phyloP scores from a whole-genome alignment of 1,140 invertebrate species.

The Andrena cerasifolii region DNA sequence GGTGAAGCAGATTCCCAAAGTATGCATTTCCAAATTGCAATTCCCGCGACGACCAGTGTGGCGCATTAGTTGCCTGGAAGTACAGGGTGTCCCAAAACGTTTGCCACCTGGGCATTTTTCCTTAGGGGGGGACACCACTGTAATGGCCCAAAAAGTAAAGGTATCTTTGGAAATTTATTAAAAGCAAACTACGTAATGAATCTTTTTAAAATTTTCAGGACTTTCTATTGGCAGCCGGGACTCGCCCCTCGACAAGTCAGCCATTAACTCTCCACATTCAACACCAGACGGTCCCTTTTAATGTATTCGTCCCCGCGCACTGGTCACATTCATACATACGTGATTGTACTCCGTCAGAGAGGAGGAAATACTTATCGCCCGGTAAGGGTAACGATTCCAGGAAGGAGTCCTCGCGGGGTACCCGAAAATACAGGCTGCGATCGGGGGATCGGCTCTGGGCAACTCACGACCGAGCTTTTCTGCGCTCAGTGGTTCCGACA shows the following conservation, averaged over 20 bases:
- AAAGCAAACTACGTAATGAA: too few species aligned
- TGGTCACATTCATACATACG: neutral
- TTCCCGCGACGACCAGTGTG: too few species aligned
- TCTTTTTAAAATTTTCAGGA: too few species aligned
- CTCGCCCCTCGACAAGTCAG: too few species aligned
- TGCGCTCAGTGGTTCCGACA: neutral
- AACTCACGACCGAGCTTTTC: neutral
- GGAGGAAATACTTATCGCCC: conserved; percentile 8
- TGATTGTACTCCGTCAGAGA: neutral
- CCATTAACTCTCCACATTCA: too few species aligned
- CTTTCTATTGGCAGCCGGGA: too few species aligned
- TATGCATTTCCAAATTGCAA: neutral
- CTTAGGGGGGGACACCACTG: too few species aligned
- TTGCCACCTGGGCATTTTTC: too few species aligned
- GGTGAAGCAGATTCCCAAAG: neutral
- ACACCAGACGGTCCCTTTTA: neutral
- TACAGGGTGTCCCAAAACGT: too few species aligned
- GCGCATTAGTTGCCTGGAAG: too few species aligned
- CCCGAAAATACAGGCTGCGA: conserved; percentile 1
- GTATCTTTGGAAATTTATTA: too few species aligned
- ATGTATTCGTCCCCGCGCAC: neutral
- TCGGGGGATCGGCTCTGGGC: neutral
- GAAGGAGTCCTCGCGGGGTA: neutral
- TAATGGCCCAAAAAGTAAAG: too few species aligned
- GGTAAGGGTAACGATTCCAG: neutral